Base-by-base conservation (phyloP, 1,140 invertebrate genomes). In the Lamellibrachia luymesi region DNA sequence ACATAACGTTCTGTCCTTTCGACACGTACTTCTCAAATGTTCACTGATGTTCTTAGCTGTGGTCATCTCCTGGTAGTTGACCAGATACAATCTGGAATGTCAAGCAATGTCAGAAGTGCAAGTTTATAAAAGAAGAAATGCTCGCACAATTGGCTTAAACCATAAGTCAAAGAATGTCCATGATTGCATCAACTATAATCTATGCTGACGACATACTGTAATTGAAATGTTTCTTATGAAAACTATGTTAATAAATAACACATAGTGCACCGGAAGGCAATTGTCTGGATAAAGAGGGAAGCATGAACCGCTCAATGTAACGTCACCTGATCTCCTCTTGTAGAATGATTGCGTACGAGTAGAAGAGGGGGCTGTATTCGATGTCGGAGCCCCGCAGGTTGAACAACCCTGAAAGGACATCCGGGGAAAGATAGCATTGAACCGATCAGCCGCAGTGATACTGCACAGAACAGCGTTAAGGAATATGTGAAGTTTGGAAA, bases 341-440 rank as follows among this genome's bases (percentile, higher is more conserved):
- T 6, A 97, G 97, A 2, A 99, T 95, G 93, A 99, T 97, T 7
- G 98, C 97, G 96, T 99, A 99, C 0, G 98, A 97, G 95, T 99
- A 99, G 96, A 99, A 99, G 0, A 99, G 98, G 0, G 99, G 99
- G 97, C 99, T 99, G 96, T 97, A 99, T 38, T 97, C 97, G 94
- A 99, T 99, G 96, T 99, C 99, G 1, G 97, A 98, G 10, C 99
- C 99, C 92, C 99, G 97, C 27, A 99, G 96, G 96, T 99, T 99
- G 50, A 99, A 96, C 52, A 99, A 96, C 97, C 99, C 98, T 98
- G 96, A 50, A 97, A 38, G 38, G 38, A 38, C 38, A 38, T 38
- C 38, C 38, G 38, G 38, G 38, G 0, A 96, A 93, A 93, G 56
- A 17, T 89, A 93, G 51, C 10, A 91, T 27, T 90, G 27, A 90